Conservation (phyloP, 2,113 vertebrate species). For the Austrofundulus limnaeus region DNA sequence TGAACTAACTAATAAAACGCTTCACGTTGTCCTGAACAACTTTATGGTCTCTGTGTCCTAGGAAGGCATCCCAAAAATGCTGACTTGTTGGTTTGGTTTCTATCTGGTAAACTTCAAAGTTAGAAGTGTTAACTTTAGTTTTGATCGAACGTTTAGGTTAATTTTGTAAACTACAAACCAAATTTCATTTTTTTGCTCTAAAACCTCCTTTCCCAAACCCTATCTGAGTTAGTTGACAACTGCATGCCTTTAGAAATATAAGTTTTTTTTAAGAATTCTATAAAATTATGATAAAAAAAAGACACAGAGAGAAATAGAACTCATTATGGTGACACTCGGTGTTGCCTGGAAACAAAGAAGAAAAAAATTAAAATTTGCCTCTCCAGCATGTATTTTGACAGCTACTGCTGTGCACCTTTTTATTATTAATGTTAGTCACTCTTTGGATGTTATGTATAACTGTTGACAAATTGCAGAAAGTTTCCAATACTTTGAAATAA, state of each 20-base stretch:
- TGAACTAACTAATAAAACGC: neutral
- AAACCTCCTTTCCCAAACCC: too few species aligned
- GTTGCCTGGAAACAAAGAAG: constrained; percentile 11
- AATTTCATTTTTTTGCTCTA: too few species aligned
- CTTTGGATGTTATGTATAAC: neutral
- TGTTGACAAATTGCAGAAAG: neutral
- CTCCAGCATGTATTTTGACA: neutral
- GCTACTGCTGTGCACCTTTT: neutral
- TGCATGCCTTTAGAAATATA: too few species aligned
- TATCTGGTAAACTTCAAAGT: too few species aligned
- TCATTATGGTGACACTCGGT: neutral
- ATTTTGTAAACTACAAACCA: too few species aligned
- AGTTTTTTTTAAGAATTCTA: too few species aligned
- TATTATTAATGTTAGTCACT: neutral
- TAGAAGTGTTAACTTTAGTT: neutral
- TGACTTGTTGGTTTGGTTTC: neutral
- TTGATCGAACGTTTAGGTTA: neutral
- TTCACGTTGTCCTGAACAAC: neutral
- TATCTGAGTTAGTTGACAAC: too few species aligned
- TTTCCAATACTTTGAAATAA: neutral
- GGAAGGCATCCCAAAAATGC: neutral
- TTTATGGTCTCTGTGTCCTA: neutral
- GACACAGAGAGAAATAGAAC: neutral
- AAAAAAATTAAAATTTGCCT: neutral
- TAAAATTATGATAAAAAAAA: too few species aligned